Evolutionary conservation across 2,888 invertebrate genomes (phyloP).

Genomic region (Operophtera brumata): DNA sequence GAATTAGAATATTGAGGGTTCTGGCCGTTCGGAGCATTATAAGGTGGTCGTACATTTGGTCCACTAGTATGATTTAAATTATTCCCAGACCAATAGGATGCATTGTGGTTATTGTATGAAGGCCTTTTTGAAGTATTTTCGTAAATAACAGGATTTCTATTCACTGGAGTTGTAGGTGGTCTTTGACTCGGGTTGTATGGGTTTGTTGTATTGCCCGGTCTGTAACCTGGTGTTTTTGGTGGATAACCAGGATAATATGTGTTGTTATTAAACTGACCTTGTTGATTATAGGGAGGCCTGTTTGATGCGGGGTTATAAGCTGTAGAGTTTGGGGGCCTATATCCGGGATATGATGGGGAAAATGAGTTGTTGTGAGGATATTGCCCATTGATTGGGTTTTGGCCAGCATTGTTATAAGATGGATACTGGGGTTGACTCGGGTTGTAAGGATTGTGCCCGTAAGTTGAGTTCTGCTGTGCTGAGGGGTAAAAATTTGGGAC

Average conservation of each 20-base stretch:
- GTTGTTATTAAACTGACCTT: conserved; percentile 18
- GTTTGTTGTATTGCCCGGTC: conserved; percentile 8
- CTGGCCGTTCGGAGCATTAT: conserved; percentile 19
- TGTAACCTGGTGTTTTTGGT: conserved; percentile 5
- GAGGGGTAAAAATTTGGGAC: conserved; percentile 6
- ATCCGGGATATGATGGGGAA: conserved; percentile 12
- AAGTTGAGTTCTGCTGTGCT: conserved; percentile 5
- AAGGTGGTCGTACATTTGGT: conserved; percentile 21
- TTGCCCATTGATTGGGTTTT: background rate
- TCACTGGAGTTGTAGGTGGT: conserved; percentile 24
- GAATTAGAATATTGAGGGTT: conserved; percentile 22
- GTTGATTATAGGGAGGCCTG: conserved; percentile 18
- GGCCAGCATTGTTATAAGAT: background rate
- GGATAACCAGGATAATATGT: background rate
- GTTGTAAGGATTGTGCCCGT: conserved; percentile 7
- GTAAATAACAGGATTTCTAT: conserved; percentile 19
- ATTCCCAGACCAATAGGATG: conserved; percentile 15
- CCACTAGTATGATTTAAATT: conserved; percentile 20
- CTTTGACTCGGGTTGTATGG: conserved; percentile 25
- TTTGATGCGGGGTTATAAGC: conserved; percentile 15
- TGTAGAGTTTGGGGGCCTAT: conserved; percentile 15
- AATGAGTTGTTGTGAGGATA: conserved; percentile 9
- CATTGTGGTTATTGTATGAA: conserved; percentile 15
- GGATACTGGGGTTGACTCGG: conserved; percentile 5
- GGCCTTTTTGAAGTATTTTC: conserved; percentile 16